Conservation (phyloP, 1,140 invertebrate genomes). For the Eueides isabella region DNA sequence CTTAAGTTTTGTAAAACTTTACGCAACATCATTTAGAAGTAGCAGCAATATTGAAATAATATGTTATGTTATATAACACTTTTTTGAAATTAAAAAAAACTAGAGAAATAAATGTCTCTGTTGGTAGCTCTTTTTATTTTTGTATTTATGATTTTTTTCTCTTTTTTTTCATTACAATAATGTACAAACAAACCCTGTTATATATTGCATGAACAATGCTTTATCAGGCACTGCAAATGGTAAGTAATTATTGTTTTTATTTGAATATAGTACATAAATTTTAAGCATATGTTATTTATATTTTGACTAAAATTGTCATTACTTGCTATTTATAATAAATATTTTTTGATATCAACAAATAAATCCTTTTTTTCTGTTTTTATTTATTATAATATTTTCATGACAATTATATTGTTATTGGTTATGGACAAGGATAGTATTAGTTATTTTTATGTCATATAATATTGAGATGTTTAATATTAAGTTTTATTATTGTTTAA, state of each 20-base stretch:
- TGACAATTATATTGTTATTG: constrained; percentile 3
- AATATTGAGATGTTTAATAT: neutral
- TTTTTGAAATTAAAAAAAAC: too few relatives aligned
- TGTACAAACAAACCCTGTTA: too few relatives aligned
- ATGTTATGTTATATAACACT: too few relatives aligned
- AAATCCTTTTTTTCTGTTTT: neutral
- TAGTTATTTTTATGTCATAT: neutral
- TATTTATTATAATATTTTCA: neutral
- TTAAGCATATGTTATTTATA: neutral
- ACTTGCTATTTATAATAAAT: neutral
- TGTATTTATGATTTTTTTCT: too few relatives aligned
- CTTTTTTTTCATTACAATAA: too few relatives aligned
- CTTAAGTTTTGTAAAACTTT: too few relatives aligned
- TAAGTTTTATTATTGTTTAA: neutral
- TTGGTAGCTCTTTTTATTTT: too few relatives aligned
- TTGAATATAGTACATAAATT: neutral
- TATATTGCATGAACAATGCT: neutral
- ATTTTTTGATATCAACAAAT: neutral
- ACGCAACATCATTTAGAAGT: too few relatives aligned
- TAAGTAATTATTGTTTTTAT: neutral
- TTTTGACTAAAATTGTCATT: neutral
- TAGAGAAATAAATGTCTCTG: too few relatives aligned
- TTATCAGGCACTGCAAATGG: neutral
- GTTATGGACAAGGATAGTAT: constrained; percentile 5
- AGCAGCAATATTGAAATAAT: too few relatives aligned